Evolutionary conservation across 2,113 vertebrate species (phyloP).

Genomic region (Cathartes aura): DNA sequence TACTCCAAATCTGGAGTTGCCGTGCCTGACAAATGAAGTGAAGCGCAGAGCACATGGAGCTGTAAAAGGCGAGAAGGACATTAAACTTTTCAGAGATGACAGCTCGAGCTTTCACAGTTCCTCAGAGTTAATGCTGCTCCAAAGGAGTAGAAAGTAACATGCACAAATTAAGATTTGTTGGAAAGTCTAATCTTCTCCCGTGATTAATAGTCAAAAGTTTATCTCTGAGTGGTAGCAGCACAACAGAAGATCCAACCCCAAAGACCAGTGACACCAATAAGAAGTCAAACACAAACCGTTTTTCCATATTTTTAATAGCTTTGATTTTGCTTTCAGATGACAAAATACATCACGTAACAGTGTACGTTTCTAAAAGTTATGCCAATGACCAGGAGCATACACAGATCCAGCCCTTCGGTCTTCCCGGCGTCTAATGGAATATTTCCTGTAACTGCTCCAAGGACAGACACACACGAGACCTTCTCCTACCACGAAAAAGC

Average conservation of each 20-base stretch:
- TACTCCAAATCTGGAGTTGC: background rate
- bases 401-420: background rate
- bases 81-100: background rate
- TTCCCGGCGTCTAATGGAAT: background rate
- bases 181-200: background rate
- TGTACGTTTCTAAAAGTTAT: background rate
- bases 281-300: background rate
- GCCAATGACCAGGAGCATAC: background rate
- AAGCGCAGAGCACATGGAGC: background rate
- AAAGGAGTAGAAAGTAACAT: background rate
- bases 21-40: conserved; percentile 16
- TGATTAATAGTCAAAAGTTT: background rate
- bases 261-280: background rate
- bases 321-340: background rate
- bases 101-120: background rate
- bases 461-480: background rate
- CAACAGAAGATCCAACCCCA: background rate
- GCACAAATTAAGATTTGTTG: background rate
- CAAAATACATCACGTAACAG: background rate
- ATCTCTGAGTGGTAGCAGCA: background rate
- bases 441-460: background rate
- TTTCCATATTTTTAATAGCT: background rate
- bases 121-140: background rate
- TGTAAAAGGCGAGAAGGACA: background rate
- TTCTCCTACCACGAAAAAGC: background rate